phyloP scores from a whole-genome alignment of 2,113 vertebrate genomes.

The Leucopsar rothschildi region DNA sequence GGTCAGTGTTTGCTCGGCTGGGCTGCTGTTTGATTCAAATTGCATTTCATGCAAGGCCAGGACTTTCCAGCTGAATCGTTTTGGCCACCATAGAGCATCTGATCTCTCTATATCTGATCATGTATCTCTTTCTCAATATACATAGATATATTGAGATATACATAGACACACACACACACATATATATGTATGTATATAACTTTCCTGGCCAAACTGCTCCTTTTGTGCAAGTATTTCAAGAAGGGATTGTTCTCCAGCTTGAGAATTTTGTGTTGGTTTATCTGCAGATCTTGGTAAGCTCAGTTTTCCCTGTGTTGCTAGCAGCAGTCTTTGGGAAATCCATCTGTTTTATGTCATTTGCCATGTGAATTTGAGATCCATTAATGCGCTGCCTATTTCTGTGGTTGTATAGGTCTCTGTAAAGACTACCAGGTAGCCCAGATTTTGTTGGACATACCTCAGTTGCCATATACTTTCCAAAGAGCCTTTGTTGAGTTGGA shows the following conservation, averaged over 20 bases:
- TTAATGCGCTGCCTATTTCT: not conserved
- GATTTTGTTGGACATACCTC: not conserved
- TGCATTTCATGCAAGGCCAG: not conserved
- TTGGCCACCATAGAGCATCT: not conserved
- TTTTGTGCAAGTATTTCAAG: not conserved
- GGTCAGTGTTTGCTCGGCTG: not conserved
- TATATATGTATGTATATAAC: not conserved
- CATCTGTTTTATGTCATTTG: not conserved
- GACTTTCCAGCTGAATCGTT: not conserved
- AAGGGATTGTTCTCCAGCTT: not conserved
- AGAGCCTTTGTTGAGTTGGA: not conserved
- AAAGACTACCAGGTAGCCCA: not conserved
- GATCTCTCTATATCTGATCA: not conserved
- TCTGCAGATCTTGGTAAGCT: not conserved
- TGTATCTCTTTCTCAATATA: not conserved
- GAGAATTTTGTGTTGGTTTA: not conserved
- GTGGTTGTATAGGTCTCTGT: not conserved
- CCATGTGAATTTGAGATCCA: not conserved
- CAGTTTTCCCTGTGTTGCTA: not conserved
- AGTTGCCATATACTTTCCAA: not conserved
- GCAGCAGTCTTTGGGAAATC: not conserved
- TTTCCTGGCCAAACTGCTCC: not conserved
- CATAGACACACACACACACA: accelerated
- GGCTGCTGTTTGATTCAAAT: not conserved
- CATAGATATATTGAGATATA: not conserved